Evolutionary conservation across 1,140 invertebrate genomes (phyloP).

Genomic region (Nasonia longicornis): DNA sequence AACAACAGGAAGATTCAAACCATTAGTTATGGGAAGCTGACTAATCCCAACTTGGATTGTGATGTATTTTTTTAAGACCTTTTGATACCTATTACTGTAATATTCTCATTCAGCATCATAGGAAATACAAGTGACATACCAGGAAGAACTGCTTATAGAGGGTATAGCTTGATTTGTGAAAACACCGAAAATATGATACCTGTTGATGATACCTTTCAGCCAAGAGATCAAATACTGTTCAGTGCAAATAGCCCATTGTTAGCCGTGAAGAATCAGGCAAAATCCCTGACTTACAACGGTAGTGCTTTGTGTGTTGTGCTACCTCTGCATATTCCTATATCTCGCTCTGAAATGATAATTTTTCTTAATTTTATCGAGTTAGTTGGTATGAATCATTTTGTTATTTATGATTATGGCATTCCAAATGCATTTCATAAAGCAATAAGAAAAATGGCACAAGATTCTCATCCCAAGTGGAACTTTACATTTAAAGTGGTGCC

Average conservation of each 20-base stretch:
- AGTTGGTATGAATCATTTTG: slow-evolving; percentile 70
- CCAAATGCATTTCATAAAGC: slow-evolving; percentile 58
- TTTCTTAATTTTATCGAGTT: slow-evolving; percentile 71
- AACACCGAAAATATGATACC: slow-evolving; percentile 60
- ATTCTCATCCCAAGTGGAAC: slow-evolving; percentile 53
- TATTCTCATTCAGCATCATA: slow-evolving; percentile 64
- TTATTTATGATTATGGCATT: slow-evolving; percentile 71
- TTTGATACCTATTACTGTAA: slow-evolving; percentile 59
- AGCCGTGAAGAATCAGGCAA: slow-evolving; percentile 56
- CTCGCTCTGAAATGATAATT: slow-evolving; percentile 65
- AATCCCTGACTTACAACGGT: slow-evolving; percentile 46
- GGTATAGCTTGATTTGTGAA: slow-evolving; percentile 68
- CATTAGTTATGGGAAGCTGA: slow-evolving; percentile 61
- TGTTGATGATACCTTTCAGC: no score
- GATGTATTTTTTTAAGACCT: slow-evolving; percentile 65
- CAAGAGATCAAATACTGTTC: no score
- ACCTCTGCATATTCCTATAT: slow-evolving; percentile 53
- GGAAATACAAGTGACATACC: slow-evolving; percentile 49
- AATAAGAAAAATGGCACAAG: slow-evolving; percentile 55
- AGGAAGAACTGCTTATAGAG: slow-evolving; percentile 56
- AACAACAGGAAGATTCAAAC: slow-evolving; percentile 57
- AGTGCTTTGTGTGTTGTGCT: slow-evolving; percentile 65
- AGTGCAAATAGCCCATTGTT: slow-evolving; percentile 54
- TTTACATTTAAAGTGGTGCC: slow-evolving; percentile 63
- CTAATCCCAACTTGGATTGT: slow-evolving; percentile 66